Base-by-base conservation (phyloP, 2,888 invertebrate species). In the Trichopria drosophilae region DNA sequence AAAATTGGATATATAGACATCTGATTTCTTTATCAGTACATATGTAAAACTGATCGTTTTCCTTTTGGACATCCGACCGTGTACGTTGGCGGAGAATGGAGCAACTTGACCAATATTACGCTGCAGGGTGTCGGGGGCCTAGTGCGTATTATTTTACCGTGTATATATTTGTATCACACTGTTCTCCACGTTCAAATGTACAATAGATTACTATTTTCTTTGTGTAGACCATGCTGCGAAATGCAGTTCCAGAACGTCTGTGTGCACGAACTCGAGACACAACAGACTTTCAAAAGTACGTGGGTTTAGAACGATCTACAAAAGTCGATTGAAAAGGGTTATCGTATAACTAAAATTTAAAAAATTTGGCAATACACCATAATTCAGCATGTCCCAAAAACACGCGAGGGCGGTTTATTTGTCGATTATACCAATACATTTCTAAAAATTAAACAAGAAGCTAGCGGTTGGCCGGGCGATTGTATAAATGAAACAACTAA, bases 221-320 rank as follows among this genome's bases (percentile, higher is more conserved):
- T 76, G 3, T 74, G 73, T 60, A 51, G 61, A 9, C 59, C 57
- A 1, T 72, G 72, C 53, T 67, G 58, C 23, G 63, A 71, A 22
- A 55, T 36, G 10, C 31, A 62, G 28, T 47, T 55, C 23, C 55
- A 62, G 29, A 28, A 46, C 2, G 52, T 55, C 1, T 77, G 74
- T 51, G 31, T n/a, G 2, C 72, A 74, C 49, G 53, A 39, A n/a
- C 53, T 63, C 9, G 54, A 57, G 18, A 6, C 29, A 1, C 57
- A 66, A n/a, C 54, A 66, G 19, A 24, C 37, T 5, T 44, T 72
- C 4, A 51, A 40, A 0, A 66, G 73, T 4, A 69, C 71, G 3
- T 74, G 66, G 71, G 65, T 71, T 12, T 59, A 62, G 1, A 66
- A 65, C 13, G 74, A 75, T 55, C 40, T 76, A 0, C 20, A 58